Percentiles rank a stretch among this genome's conserved stretches.
Conservation (phyloP, 1,140 invertebrate genomes). For the Drosophila asahinai region DNA sequence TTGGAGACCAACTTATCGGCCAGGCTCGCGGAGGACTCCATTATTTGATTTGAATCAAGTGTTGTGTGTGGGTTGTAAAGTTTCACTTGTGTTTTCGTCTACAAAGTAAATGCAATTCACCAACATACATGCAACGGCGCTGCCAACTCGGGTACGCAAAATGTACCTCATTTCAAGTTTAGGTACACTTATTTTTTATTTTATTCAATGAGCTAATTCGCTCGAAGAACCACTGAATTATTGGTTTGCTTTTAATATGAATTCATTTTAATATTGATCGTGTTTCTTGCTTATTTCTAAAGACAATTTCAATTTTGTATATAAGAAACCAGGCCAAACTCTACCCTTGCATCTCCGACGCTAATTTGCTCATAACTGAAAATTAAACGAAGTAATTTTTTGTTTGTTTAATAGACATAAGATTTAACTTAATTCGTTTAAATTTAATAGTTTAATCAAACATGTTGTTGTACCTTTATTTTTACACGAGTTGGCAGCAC, state of each 20-base stretch:
- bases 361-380: no score
- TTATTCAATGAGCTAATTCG: background rate
- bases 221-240: no score
- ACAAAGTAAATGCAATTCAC: slow-evolving; percentile 25
- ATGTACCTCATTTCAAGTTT: background rate
- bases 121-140: slow-evolving; percentile 6
- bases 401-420: no score
- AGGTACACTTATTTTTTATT: background rate
- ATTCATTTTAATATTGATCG: no score
- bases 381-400: no score
- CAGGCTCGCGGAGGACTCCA: slow-evolving; percentile 57
- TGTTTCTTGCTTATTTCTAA: no score
- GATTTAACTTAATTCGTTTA: no score
- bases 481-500: slow-evolving; percentile 1
- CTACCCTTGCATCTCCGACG: no score
- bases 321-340: no score
- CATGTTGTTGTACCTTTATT: background rate
- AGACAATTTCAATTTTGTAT: no score
- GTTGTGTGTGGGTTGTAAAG: background rate
- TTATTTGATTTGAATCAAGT: slow-evolving; percentile 22
- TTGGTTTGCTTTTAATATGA: no score
- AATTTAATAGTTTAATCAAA: no score
- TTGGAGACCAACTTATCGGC: slow-evolving; percentile 85
- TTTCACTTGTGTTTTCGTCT: slow-evolving; percentile 5
- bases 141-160: slow-evolving; percentile 2